phyloP scores from a whole-genome alignment of 2,797 vertebrate species.

The Sphenodon punctatus region DNA sequence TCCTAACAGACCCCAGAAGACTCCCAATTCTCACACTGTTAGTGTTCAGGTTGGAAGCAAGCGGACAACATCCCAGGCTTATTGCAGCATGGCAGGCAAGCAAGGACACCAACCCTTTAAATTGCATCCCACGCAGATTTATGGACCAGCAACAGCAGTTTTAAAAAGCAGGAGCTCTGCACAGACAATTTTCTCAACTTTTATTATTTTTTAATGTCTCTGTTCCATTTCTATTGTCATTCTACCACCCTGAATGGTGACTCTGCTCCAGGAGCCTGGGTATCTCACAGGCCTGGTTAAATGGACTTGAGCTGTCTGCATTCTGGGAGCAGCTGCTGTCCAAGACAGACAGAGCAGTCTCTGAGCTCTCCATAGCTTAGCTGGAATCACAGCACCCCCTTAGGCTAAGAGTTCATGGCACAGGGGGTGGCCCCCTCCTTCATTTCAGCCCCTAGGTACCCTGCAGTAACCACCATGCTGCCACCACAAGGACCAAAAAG shows the following conservation, averaged over 20 bases:
- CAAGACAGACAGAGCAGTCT: too few relatives aligned
- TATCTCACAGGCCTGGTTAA: fast-evolving
- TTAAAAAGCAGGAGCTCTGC: neutral
- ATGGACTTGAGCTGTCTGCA: neutral
- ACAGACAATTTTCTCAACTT: neutral
- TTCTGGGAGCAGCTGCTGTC: neutral
- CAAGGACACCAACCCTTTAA: fast-evolving
- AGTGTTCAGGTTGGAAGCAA: too few relatives aligned
- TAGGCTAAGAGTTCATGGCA: too few relatives aligned
- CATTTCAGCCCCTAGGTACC: too few relatives aligned
- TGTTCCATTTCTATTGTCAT: fast-evolving
- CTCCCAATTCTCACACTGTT: too few relatives aligned
- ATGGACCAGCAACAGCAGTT: neutral
- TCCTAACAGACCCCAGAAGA: too few relatives aligned
- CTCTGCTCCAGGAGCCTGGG: neutral
- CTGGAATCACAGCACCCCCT: too few relatives aligned
- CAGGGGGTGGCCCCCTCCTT: too few relatives aligned
- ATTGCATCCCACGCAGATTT: fast-evolving
- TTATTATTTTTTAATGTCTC: slow-evolving; percentile 6
- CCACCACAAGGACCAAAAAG: too few relatives aligned
- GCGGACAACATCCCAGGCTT: too few relatives aligned
- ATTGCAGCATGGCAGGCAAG: fast-evolving
- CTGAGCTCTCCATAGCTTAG: neutral
- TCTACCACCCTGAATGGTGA: slow-evolving; percentile 12
- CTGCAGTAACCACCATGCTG: too few relatives aligned